A percentile compares a stretch with the other conserved stretches of the same genome.
These are phyloP conservation scores for Gila orcuttii DNA, from an alignment of 2,113 vertebrate genomes.

Conservation along the genomic window DNA sequence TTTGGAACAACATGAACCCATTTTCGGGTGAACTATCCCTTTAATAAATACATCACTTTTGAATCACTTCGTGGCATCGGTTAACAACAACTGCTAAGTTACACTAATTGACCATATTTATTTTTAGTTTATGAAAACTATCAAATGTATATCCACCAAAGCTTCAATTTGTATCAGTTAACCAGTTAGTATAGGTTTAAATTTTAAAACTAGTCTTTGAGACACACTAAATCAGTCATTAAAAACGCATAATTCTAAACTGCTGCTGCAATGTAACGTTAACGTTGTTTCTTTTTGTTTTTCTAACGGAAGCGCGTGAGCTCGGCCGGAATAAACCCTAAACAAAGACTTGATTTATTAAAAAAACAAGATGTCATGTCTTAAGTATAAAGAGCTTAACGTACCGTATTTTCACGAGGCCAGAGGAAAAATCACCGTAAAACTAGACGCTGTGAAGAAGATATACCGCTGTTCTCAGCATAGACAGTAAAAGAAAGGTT, in stretches of 20 bases:
- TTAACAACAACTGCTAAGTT: no score
- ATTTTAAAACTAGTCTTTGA: neutral
- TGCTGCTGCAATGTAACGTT: neutral
- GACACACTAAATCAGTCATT: neutral
- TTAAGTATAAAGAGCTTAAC: neutral
- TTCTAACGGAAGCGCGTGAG: constrained; percentile 5
- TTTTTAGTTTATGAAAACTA: neutral
- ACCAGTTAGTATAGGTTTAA: neutral
- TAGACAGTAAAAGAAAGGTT: no score
- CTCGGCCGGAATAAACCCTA: neutral
- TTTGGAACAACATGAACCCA: no score
- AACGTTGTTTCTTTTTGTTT: neutral
- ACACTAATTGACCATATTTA: neutral
- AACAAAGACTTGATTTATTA: neutral
- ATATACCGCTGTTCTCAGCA: neutral
- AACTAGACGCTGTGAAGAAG: neutral
- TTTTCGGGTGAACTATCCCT: no score
- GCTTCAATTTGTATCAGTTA: neutral
- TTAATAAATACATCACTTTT: neutral
- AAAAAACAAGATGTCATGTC: neutral
- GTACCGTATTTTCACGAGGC: neutral
- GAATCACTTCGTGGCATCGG: neutral
- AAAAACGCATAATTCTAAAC: neutral
- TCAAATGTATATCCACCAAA: neutral
- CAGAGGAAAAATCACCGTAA: neutral